Conservation (phyloP, 2,888 invertebrate species). For the Stegana nigrithorax region DNA sequence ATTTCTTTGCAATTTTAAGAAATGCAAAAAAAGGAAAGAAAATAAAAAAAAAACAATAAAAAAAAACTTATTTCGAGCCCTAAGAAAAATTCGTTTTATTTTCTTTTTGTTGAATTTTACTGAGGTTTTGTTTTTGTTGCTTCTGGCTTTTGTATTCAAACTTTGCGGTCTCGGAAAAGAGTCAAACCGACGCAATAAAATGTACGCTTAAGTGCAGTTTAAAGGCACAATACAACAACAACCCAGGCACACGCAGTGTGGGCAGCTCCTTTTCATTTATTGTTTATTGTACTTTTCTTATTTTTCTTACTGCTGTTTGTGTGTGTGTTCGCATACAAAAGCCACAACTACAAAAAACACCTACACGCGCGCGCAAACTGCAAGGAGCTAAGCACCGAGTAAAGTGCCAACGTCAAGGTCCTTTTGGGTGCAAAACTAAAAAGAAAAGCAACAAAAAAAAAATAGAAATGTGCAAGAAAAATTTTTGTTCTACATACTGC, state of each 20-base stretch:
- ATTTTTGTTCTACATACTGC: not conserved
- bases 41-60: no score
- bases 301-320: no score
- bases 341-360: conserved; percentile 3
- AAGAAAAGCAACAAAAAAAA: not conserved
- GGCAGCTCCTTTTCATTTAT: not conserved
- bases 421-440: not conserved
- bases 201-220: conserved; percentile 39
- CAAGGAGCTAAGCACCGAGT: not conserved
- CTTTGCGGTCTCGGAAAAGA: no score
- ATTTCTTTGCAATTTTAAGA: not conserved
- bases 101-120: no score
- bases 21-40: no score
- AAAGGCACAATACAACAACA: conserved; percentile 20
- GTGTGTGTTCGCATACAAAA: not conserved
- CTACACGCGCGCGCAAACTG: not conserved
- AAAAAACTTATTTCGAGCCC: no score
- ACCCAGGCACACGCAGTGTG: not conserved
- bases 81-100: not conserved
- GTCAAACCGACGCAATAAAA: conserved; percentile 32
- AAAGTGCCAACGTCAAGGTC: conserved; percentile 16
- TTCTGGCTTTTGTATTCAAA: no score
- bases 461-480: not conserved
- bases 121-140: no score
- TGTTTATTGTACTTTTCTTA: not conserved